Evolutionary conservation across 2,888 invertebrate species (phyloP), one percentile per base, ranked within the genome.

Genomic region (Tetragonisca angustula): DNA sequence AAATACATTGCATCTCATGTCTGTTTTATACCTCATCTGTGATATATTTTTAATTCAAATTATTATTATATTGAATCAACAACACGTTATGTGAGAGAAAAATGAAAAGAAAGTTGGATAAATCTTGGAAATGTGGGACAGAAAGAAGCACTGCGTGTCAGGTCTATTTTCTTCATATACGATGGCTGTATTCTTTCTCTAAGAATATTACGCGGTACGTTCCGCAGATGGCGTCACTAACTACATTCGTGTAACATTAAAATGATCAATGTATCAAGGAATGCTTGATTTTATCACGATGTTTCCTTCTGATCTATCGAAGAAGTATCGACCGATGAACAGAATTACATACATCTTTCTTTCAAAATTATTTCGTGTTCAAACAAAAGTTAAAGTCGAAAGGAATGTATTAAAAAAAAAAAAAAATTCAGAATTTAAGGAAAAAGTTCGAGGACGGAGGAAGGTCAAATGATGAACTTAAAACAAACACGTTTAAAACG

Each of bases 221-320:
- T 19, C 59, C 27, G 15, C 76, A 92, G 92, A 90, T 92, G 90
- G 82, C 91, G 84, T 70, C 81, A 83, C 79, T n/a, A 6, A 43
- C 59, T 69, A 83, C 88, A 78, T 86, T 83, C 54, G 54, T 27
- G 67, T 13, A 78, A 24, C 27, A 43, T 67, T 36, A 49, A n/a
- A 43, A 43, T 6, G 36, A 49, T 27, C 43, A 61, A n/a, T 59
- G 2, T 32, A 24, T 56, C 36, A 74, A 65, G 74, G 54, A 43
- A 54, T 27, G 21, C 24, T 65, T 54, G 24, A n/a, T 68, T 68
- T 43, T 49, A 32, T 27, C 54, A 36, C 54, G 54, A 65, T 43
- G 56, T 11, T 43, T 17, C 4, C 49, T 32, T 17, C 11, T n/a
- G 6, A 17, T 50, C 4, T 50, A 70, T 32, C 11, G 17, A n/a